Base-by-base conservation (phyloP, 2,888 invertebrate genomes). In the Diplolepis rosae region DNA sequence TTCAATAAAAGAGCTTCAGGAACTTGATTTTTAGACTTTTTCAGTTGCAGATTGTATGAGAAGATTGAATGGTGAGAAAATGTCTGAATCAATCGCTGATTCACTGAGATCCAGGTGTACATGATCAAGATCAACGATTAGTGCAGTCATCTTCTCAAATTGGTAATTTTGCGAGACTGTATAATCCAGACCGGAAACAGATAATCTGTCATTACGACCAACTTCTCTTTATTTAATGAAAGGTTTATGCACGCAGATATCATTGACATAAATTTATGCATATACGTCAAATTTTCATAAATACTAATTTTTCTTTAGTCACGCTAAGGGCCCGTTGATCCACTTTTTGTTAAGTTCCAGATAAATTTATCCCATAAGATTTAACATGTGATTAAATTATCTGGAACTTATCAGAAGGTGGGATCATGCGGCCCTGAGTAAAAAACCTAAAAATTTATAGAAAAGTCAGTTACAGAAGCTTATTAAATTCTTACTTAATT, bases 101-200 rank as follows among this genome's bases (percentile, higher is more conserved):
- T 56, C 56, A 56, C 18, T 13, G 11, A 24, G n/a, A 35, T 56
- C 56, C 56, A 56, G 56, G 56, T 56, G 56, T 56, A 56, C 56
- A 9, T 13, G 35, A 56, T 56, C 13, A 56, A 11, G 56, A 56
- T 56, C 56, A 56, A 24, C 56, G 35, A 56, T 56, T 56, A 56
- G 56, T 35, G 35, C 56, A 56, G 35, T 22, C 56, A 35, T 56
- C 35, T 13, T 56, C 56, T 56, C 22, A 35, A 56, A 56, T 56
- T 56, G 56, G 56, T 56, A 56, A 56, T 56, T 24, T 56, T 39
- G 35, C 56, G 56, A 35, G 56, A 56, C 56, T 24, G 18, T 56
- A 11, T 13, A 56, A 56, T 56, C 22, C 56, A 56, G 13, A 56
- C 56, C 56, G 35, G 56, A 56, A 35, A 7, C 24, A 56, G 18